phyloP scores from a whole-genome alignment of 1,140 invertebrate genomes.

The Asbolus verrucosus region DNA sequence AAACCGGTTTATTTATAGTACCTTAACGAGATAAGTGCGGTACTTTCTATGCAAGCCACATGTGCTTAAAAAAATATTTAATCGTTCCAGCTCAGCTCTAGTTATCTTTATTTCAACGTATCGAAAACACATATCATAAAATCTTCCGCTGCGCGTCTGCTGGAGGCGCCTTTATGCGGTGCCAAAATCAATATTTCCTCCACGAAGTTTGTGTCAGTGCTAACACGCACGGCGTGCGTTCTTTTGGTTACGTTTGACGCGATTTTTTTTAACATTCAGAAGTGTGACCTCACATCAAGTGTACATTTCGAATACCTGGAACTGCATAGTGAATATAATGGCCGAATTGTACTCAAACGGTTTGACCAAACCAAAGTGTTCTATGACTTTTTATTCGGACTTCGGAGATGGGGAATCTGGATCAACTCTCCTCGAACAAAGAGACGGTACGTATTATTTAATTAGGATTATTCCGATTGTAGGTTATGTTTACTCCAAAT shows the following conservation, averaged over 20 bases:
- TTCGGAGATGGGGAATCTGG: conserved; percentile 47
- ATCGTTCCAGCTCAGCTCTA: conserved; percentile 11
- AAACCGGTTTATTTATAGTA: conserved; percentile 16
- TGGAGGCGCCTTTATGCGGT: conserved; percentile 38
- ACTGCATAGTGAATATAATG: conserved; percentile 46
- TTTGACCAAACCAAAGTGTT: conserved; percentile 44
- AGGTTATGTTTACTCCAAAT: conserved; percentile 21
- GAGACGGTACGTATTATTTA: conserved; percentile 55
- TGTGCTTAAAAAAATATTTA: conserved; percentile 35
- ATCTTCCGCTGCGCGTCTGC: conserved; percentile 34
- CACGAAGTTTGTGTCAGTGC: conserved; percentile 28
- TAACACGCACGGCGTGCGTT: conserved; percentile 22
- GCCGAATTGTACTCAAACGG: conserved; percentile 47
- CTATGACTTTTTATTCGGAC: conserved; percentile 50
- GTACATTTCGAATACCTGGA: background rate
- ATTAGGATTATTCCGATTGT: background rate
- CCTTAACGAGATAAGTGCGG: conserved; percentile 1
- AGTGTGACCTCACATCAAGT: background rate
- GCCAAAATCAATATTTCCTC: conserved; percentile 54
- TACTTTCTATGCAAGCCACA: background rate
- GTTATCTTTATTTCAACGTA: conserved; percentile 28
- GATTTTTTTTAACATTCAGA: conserved; percentile 20
- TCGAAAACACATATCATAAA: conserved; percentile 34
- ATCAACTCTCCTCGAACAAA: conserved; percentile 49
- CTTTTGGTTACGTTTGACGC: conserved; percentile 12